A percentile compares a stretch with the other conserved stretches of the same genome.
Evolutionary conservation across 2,113 vertebrate species (phyloP).

Genomic region (Ceratotherium simum): DNA sequence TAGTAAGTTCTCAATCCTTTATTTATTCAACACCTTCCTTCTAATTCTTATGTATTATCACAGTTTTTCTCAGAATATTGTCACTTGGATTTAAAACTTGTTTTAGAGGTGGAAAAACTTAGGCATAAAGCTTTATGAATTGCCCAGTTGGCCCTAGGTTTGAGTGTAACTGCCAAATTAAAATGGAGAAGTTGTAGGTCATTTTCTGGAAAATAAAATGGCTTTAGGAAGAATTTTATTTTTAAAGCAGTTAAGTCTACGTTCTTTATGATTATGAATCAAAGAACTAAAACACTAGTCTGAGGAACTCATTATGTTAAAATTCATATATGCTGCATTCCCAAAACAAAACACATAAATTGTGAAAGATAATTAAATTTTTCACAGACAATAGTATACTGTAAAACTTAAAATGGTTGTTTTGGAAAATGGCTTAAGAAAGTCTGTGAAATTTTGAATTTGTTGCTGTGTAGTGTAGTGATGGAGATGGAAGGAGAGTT

Average conservation of each 20-base stretch:
- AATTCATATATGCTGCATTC: neutral
- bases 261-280: neutral
- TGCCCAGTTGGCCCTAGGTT: neutral
- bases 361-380: neutral
- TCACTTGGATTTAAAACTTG: conserved; percentile 39
- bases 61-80: conserved; percentile 1
- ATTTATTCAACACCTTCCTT: neutral
- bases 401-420: neutral
- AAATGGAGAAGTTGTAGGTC: neutral
- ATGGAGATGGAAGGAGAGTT: neutral
- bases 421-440: conserved; percentile 11
- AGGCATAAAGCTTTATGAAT: neutral
- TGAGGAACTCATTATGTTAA: neutral
- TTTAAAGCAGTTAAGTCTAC: neutral
- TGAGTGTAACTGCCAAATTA: neutral
- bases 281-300: neutral
- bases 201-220: neutral
- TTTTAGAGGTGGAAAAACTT: neutral
- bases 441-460: neutral
- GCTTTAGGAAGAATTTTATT: neutral
- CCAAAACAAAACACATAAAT: neutral
- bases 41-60: neutral
- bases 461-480: neutral
- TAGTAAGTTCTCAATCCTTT: neutral
- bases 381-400: neutral